Base-by-base conservation (phyloP, 2,888 invertebrate species). In the Glyphotaelius pellucidus region DNA sequence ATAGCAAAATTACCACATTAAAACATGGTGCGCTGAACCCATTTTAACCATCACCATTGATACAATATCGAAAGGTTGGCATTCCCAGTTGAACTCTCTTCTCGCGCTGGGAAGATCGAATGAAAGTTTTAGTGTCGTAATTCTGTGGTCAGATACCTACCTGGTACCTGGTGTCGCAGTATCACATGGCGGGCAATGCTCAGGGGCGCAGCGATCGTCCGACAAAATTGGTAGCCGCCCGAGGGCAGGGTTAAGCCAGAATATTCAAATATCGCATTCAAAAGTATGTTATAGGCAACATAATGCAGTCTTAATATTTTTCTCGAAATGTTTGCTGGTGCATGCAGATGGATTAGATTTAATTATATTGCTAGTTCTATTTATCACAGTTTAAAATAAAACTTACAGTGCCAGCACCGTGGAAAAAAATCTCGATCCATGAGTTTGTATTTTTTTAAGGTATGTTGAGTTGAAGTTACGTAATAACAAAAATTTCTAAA, bases 51-150 rank as follows among this genome's bases (percentile, higher is more conserved):
- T 67, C 67, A 25, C 67, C 25, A 67, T 67, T 67, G 67, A 67
- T 83, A 35, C 9, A 83, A 15, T 83, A 35, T 83, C 35, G 35
- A 83, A 83, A 15, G 83, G 83, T 83, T 83, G 35, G 19, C 32
- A 83, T 35, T 83, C 83, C 35, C 83, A 19, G 83, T 35, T 83
- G 83, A 83, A 83, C 32, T 83, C 25, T 83, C 83, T 83, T 83
- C 32, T 3, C 35, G 11, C 35, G 35, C 32, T 35, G 35, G 84
- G 79, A 79, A 85, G 84, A 84, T 80, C 91, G 79, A 30, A 85
- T 85, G 91, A 85, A 83, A 83, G 90, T 91, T 91, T 91, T 89
- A 89, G 52, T 88, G 91, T 25, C 81, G 80, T 80, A 47, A n/a
- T 87, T 87, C 31, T 88, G 88, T 90, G 83, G 90, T 90, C 90